Percentiles rank a stretch among this genome's conserved stretches.
Evolutionary conservation across 2,888 invertebrate species (phyloP).

Genomic region (Latrodectus elegans): DNA sequence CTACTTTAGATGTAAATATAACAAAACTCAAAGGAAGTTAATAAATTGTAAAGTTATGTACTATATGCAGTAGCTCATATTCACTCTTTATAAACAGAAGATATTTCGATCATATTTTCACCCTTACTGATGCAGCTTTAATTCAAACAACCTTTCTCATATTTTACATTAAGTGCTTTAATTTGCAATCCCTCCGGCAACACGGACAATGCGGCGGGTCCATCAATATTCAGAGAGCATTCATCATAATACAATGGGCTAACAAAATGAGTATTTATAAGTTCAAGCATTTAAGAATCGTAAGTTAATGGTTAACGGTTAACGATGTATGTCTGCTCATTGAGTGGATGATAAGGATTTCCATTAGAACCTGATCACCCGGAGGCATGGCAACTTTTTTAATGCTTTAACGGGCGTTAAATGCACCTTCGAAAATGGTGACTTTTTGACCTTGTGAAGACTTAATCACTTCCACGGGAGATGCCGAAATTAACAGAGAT

Average conservation of each 20-base stretch:
- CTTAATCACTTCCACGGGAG: background rate
- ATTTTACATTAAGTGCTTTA: background rate
- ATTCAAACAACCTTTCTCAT: too few relatives aligned
- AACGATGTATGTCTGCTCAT: background rate
- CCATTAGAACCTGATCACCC: background rate
- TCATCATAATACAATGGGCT: slow-evolving; percentile 1
- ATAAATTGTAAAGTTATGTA: too few relatives aligned
- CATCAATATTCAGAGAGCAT: background rate
- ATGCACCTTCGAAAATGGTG: background rate
- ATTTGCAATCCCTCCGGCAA: background rate
- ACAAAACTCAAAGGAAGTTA: too few relatives aligned
- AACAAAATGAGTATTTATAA: slow-evolving; percentile 1
- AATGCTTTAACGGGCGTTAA: background rate
- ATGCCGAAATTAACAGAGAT: background rate
- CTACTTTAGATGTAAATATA: too few relatives aligned
- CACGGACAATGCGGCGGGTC: background rate
- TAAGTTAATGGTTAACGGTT: background rate
- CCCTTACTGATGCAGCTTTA: too few relatives aligned
- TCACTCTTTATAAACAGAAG: too few relatives aligned
- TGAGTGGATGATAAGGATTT: background rate
- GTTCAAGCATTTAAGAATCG: background rate
- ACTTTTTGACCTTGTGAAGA: background rate
- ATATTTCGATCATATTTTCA: too few relatives aligned
- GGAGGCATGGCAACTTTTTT: background rate
- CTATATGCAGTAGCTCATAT: too few relatives aligned